Percentiles rank a stretch among this genome's conserved stretches.
Conservation (phyloP, 2,888 invertebrate genomes). For the Sarcophaga variegata region DNA sequence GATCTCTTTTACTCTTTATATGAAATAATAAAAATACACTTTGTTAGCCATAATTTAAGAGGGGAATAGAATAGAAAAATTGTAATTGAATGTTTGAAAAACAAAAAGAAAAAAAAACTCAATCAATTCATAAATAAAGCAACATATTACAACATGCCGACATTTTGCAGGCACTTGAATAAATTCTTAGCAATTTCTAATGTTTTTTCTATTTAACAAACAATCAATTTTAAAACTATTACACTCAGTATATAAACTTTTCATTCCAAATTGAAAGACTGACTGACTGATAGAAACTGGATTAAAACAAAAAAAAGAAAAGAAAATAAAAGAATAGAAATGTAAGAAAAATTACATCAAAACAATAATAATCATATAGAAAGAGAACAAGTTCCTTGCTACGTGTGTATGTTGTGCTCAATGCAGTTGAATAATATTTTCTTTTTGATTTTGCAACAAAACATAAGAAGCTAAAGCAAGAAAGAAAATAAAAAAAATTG, state of each 20-base stretch:
- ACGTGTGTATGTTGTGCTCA: slow-evolving; percentile 21
- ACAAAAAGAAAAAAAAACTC: slow-evolving; percentile 13
- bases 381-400: slow-evolving; percentile 58
- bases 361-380: slow-evolving; percentile 31
- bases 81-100: neutral
- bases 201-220: slow-evolving; percentile 53
- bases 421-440: neutral
- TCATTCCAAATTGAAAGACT: slow-evolving; percentile 1
- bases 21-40: neutral
- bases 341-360: slow-evolving; percentile 8
- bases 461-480: neutral
- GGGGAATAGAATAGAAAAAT: slow-evolving; percentile 13
- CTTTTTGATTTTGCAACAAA: slow-evolving; percentile 40
- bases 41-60: neutral
- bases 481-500: slow-evolving; percentile 19
- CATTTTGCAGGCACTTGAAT: neutral
- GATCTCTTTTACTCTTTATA: too few relatives aligned
- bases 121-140: slow-evolving; percentile 41
- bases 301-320: slow-evolving; percentile 39
- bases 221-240: slow-evolving; percentile 62
- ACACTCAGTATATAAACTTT: slow-evolving; percentile 11
- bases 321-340: slow-evolving; percentile 48
- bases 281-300: slow-evolving; percentile 49
- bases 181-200: slow-evolving; percentile 41
- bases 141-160: slow-evolving; percentile 2